These are phyloP conservation scores for Mylabris sibirica DNA, from an alignment of 2,888 invertebrate species.

Conservation along the genomic window DNA sequence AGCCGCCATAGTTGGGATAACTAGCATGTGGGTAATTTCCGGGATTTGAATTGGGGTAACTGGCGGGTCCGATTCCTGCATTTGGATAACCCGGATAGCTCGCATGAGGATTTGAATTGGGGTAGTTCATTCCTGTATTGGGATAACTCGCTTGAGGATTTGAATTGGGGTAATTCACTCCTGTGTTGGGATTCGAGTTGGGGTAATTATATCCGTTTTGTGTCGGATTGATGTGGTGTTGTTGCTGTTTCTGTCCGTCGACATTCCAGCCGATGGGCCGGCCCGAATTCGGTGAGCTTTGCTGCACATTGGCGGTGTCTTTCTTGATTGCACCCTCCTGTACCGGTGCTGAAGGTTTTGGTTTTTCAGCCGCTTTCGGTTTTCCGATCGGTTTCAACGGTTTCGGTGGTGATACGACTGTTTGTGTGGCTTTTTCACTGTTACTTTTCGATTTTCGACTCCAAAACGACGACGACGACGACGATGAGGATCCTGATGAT, in stretches of 20 bases:
- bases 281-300: not conserved
- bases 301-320: slow-evolving; percentile 23
- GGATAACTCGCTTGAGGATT: slow-evolving; percentile 3
- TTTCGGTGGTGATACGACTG: slow-evolving; percentile 20
- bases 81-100: slow-evolving; percentile 9
- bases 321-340: slow-evolving; percentile 41
- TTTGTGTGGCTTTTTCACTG: slow-evolving; percentile 14
- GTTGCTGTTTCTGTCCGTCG: slow-evolving; percentile 32
- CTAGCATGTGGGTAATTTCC: slow-evolving; percentile 31
- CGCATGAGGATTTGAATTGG: slow-evolving; percentile 10
- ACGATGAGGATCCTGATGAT: slow-evolving; percentile 19
- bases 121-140: not conserved
- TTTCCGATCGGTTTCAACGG: slow-evolving; percentile 21
- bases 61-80: not conserved
- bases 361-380: slow-evolving; percentile 20
- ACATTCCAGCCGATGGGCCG: slow-evolving; percentile 48
- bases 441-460: slow-evolving; percentile 26
- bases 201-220: slow-evolving; percentile 9
- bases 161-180: not conserved
- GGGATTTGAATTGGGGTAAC: slow-evolving; percentile 31
- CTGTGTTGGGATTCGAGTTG: not conserved
- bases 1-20: slow-evolving; percentile 13
- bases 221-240: slow-evolving; percentile 29
- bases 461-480: slow-evolving; percentile 33
- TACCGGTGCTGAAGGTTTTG: slow-evolving; percentile 28